Conservation (phyloP, 2,113 vertebrate species). For the Notarius lentiginosus region DNA sequence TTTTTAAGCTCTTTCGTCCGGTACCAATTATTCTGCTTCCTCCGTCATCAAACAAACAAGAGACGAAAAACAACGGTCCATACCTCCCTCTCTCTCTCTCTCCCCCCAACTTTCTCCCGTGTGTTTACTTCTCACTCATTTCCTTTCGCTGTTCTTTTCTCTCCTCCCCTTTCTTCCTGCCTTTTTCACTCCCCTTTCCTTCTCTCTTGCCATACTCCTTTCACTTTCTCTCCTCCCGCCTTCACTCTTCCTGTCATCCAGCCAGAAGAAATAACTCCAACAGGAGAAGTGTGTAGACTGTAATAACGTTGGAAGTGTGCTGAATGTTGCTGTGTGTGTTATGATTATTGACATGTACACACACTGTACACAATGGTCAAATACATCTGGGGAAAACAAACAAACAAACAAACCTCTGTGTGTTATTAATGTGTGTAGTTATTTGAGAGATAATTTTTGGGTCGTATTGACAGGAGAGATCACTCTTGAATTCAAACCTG, state of each 20-base stretch:
- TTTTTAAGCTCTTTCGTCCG: not conserved
- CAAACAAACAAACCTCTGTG: too few species aligned
- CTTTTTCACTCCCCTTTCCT: conserved; percentile 15
- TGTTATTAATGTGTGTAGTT: too few species aligned
- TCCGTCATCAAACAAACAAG: conserved; percentile 24
- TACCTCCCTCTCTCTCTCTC: not conserved
- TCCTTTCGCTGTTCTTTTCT: not conserved
- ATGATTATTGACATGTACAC: too few species aligned
- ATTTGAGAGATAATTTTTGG: not conserved
- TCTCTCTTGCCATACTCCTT: conserved; percentile 41
- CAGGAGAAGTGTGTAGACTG: conserved; percentile 30
- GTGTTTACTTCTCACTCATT: not conserved
- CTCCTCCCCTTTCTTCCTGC: not conserved
- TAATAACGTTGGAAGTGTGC: too few species aligned
- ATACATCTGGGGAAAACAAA: too few species aligned
- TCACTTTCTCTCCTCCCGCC: conserved; percentile 28
- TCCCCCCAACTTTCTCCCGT: not conserved
- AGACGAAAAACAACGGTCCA: not conserved
- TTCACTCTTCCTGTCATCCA: conserved; percentile 52
- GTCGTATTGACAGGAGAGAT: not conserved
- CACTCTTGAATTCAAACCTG: not conserved
- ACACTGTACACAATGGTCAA: too few species aligned
- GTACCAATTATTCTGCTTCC: not conserved
- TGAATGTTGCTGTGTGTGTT: too few species aligned
- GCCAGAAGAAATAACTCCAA: conserved; percentile 29